Conservation (phyloP, 2,113 vertebrate species). For the Cebidichthys violaceus region DNA sequence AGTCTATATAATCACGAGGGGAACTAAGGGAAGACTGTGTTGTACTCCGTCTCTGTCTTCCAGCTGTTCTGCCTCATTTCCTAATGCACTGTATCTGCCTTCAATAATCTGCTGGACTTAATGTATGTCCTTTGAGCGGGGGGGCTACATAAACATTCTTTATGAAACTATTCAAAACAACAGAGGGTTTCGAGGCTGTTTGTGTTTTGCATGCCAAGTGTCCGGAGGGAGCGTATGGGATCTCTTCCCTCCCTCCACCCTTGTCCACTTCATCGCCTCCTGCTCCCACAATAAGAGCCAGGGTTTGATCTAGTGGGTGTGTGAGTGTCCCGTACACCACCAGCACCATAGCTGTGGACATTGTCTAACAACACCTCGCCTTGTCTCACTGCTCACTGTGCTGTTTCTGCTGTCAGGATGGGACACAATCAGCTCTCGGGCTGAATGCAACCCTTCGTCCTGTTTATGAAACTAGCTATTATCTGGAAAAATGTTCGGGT, state of each 20-base stretch:
- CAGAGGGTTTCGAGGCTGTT: slow-evolving; percentile 18
- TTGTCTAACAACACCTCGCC: slow-evolving; percentile 37
- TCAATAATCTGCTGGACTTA: slow-evolving; percentile 17
- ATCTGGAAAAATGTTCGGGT: slow-evolving; percentile 2
- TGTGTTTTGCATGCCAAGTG: slow-evolving; percentile 31
- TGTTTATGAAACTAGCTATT: neutral
- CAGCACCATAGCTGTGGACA: slow-evolving; percentile 10
- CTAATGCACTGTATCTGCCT: slow-evolving; percentile 8
- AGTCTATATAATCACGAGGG: neutral
- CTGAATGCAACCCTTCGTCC: neutral
- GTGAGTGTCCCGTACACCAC: slow-evolving; percentile 2
- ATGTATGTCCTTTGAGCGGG: slow-evolving; percentile 3
- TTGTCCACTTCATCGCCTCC: slow-evolving; percentile 1
- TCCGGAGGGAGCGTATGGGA: slow-evolving; percentile 10
- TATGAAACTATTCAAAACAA: slow-evolving; percentile 31
- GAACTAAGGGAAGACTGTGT: neutral
- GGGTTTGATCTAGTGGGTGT: slow-evolving; percentile 17
- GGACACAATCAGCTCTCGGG: slow-evolving; percentile 19
- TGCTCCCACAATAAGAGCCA: neutral
- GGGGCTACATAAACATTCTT: slow-evolving; percentile 37
- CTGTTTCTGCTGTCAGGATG: neutral
- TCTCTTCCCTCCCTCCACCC: neutral
- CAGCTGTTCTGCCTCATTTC: slow-evolving; percentile 27
- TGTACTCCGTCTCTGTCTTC: slow-evolving; percentile 7
- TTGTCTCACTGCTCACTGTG: neutral